Percentiles rank a stretch among this genome's conserved stretches.
These are phyloP conservation scores for Drosophila elegans DNA, from an alignment of 1,140 invertebrate genomes.

Conservation along the genomic window DNA sequence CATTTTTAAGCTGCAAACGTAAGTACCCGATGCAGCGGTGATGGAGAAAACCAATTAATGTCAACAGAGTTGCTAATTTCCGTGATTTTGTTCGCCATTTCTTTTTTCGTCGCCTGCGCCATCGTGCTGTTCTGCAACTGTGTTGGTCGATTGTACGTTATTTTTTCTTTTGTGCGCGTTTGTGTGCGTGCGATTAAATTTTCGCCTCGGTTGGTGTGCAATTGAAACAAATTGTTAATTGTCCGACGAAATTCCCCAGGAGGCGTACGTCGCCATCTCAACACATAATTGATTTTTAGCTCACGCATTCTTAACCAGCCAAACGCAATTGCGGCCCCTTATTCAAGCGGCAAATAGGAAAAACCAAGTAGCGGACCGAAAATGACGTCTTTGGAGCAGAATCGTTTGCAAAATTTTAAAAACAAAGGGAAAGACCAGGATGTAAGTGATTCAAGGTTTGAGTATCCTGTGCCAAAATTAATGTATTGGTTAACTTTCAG, in stretches of 20 bases:
- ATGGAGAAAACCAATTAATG: neutral
- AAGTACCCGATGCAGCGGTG: conserved; percentile 31
- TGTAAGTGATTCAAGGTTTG: conserved; percentile 88
- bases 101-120: conserved; percentile 65
- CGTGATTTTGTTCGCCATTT: conserved; percentile 68
- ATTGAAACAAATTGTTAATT: conserved; percentile 61
- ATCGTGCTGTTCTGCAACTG: conserved; percentile 68
- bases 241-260: conserved; percentile 21
- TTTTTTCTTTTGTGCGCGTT: conserved; percentile 42
- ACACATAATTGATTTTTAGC: conserved; percentile 28
- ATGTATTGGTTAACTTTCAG: conserved; percentile 84
- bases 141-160: conserved; percentile 57
- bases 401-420: conserved; percentile 96
- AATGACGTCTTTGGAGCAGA: conserved; percentile 77
- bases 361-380: conserved; percentile 43
- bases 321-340: conserved; percentile 3
- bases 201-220: conserved; percentile 39
- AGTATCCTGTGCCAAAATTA: too few species aligned
- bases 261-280: conserved; percentile 40
- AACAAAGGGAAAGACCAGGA: conserved; percentile 99
- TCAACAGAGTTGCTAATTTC: conserved; percentile 24
- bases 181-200: conserved; percentile 52
- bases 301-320: conserved; percentile 22
- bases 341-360: conserved; percentile 18
- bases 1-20: conserved; percentile 36